Evolutionary conservation across 2,888 invertebrate genomes (phyloP), one percentile per base, ranked within the genome.

Genomic region (Drosophila pullipes): DNA sequence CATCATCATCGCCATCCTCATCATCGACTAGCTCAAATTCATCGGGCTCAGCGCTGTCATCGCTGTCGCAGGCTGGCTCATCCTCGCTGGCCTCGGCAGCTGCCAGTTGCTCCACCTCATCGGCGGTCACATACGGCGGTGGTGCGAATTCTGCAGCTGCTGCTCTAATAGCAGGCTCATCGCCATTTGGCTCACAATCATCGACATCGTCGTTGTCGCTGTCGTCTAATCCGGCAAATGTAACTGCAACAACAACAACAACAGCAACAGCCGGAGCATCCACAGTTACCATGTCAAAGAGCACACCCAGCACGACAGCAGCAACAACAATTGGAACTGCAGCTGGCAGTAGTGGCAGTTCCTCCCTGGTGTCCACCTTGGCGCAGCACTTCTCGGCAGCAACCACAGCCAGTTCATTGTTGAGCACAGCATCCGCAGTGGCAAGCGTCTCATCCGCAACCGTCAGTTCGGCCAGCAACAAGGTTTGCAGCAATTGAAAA

Each of bases 351-450:
- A 72, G 69, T 41, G 41, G 69, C 50, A 69, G 33, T 41, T 79
- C 92, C 37, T 79, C 92, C 11, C 69, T 92, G 69, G 92, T 92
- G 4, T 91, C 92, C 31, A 92, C 91, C n/a, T 74, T 92, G 70
- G 91, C 92, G 47, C 92, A 92, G 49, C 92, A 92, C 72, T 92
- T 92, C 35, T 91, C 92, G 69, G 90, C 91, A 31, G 91, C 88
- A 28, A 91, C 88, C 18, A 85, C 91, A 50, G 87, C 91, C 57
- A 85, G 90, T 65, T 82, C 90, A 9, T 33, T 88, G 69, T 77
- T 91, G 50, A 81, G 81, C 68, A 81, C 66, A 16, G 70, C 86
- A 18, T 49, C 66, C 4, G 84, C 69, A 3, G 79, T 62, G 10
- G 72, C 84, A 30, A 78, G 85, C 4, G 82, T 90, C 33, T 80